These are phyloP conservation scores for Brachystomella parvula DNA, from an alignment of 1,140 invertebrate genomes.

Conservation along the genomic window DNA sequence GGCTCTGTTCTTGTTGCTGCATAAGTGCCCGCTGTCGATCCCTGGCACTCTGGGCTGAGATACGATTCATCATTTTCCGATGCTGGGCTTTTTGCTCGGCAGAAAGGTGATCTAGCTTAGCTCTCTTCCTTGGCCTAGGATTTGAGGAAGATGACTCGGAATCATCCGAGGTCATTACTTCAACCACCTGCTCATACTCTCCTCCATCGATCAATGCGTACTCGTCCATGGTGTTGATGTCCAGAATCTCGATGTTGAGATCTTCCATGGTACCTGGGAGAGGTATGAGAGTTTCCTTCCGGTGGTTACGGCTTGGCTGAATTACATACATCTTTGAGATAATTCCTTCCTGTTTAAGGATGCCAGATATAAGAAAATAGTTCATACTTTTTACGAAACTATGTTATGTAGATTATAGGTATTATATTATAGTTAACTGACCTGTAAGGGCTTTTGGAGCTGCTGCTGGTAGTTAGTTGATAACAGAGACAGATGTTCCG, in stretches of 20 bases:
- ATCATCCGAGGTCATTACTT: conserved; percentile 20
- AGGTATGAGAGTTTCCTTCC: conserved; percentile 28
- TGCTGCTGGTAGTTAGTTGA: too few relatives aligned
- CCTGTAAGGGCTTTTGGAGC: too few relatives aligned
- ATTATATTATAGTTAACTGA: too few relatives aligned
- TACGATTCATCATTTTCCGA: conserved; percentile 38
- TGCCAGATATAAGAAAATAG: too few relatives aligned
- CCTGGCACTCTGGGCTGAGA: conserved; percentile 38
- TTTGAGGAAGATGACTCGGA: background rate
- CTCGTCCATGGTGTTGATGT: conserved; percentile 16
- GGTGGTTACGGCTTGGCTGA: conserved; percentile 16
- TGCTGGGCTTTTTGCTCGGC: conserved; percentile 35
- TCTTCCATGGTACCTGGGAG: conserved; percentile 1
- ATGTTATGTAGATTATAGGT: too few relatives aligned
- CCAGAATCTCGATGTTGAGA: conserved; percentile 27
- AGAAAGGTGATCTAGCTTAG: conserved; percentile 35
- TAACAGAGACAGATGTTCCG: too few relatives aligned
- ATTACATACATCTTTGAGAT: conserved; percentile 22
- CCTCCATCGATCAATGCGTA: conserved; percentile 1
- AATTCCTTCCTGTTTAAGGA: too few relatives aligned
- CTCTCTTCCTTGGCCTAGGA: conserved; percentile 30
- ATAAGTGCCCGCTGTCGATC: conserved; percentile 36
- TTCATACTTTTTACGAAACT: too few relatives aligned
- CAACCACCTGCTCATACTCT: conserved; percentile 25
- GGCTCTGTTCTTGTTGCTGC: conserved; percentile 27